phyloP scores from a whole-genome alignment of 2,888 invertebrate species.

The Leptogaster cylindrica region DNA sequence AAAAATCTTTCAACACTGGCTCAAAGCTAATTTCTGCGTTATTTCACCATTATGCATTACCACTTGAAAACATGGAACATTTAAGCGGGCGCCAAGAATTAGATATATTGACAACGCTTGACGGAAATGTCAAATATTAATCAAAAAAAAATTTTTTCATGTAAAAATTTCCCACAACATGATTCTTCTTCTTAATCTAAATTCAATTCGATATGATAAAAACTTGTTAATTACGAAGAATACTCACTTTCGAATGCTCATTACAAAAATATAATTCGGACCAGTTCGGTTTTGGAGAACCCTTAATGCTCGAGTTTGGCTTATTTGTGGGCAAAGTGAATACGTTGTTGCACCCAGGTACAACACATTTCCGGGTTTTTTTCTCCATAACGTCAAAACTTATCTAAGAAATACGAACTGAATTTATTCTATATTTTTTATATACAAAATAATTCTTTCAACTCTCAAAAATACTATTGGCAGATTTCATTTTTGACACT shows the following conservation, averaged over 20 bases:
- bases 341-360: neutral
- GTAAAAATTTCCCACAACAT: no score
- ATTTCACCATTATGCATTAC: no score
- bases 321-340: slow-evolving; percentile 1
- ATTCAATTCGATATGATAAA: no score
- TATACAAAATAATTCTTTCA: neutral
- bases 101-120: neutral
- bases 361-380: slow-evolving; percentile 3
- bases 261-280: slow-evolving; percentile 10
- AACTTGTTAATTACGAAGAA: no score
- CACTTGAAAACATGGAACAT: no score
- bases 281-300: slow-evolving; percentile 1
- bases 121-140: neutral
- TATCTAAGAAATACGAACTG: no score
- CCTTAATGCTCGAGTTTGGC: slow-evolving; percentile 1
- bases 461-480: neutral
- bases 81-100: no score
- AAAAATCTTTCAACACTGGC: no score
- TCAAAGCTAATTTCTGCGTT: no score
- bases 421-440: neutral
- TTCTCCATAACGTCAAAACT: no score
- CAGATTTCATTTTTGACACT: slow-evolving; percentile 21
- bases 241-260: slow-evolving; percentile 14
- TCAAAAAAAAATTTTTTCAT: neutral
- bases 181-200: no score